Conservation (phyloP, 1,140 invertebrate genomes). For the Papilio xuthus region DNA sequence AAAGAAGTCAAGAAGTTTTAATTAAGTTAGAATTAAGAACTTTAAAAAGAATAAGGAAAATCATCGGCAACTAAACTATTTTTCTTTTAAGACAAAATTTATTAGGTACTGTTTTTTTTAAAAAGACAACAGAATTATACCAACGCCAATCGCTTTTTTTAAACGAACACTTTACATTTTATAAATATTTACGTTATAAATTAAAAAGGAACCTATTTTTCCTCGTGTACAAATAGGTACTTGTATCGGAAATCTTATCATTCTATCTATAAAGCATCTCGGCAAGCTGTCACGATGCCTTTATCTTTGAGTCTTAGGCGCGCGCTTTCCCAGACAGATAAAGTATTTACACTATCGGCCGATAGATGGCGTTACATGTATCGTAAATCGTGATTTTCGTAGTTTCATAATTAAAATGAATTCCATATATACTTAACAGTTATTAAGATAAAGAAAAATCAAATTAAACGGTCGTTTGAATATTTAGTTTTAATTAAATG, state of each 20-base stretch:
- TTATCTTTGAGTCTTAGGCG: constrained; percentile 62
- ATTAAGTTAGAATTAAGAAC: too few species aligned
- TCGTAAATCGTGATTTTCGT: constrained; percentile 30
- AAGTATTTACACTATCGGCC: constrained; percentile 61
- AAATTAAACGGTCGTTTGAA: background rate
- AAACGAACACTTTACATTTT: background rate
- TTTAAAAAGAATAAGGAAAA: background rate
- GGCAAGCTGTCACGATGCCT: constrained; percentile 64
- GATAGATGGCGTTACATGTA: constrained; percentile 63
- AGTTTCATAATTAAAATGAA: constrained; percentile 4
- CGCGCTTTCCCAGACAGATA: constrained; percentile 60
- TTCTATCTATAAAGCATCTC: constrained; percentile 63
- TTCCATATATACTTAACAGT: background rate
- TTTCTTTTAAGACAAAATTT: too few species aligned
- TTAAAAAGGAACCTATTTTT: background rate
- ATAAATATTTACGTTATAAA: constrained; percentile 12
- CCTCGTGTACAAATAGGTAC: constrained; percentile 46
- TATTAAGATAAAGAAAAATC: background rate
- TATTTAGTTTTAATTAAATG: background rate
- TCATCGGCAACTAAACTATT: background rate
- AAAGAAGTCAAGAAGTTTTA: too few species aligned
- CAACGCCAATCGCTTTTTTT: background rate
- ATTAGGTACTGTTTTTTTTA: too few species aligned
- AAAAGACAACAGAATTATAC: too few species aligned
- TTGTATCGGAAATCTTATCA: constrained; percentile 50